Evolutionary conservation across 1,140 invertebrate genomes (phyloP), one percentile per base, ranked within the genome.

Genomic region (Lordiphosa mommai): DNA sequence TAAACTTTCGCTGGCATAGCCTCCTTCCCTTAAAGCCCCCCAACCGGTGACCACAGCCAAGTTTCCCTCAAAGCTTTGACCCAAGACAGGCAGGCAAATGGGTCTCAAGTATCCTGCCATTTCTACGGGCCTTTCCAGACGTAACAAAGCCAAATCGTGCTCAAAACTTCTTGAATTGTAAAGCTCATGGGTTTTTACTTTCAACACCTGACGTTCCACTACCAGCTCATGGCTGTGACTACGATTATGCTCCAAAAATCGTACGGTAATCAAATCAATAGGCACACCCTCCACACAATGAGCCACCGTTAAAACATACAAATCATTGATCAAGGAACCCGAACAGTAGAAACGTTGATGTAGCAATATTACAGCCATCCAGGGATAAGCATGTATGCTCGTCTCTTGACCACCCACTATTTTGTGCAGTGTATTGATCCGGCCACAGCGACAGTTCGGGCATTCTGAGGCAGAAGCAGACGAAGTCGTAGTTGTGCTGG

Each of bases 121-220:
- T 16, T 65, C 61, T 1, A 95, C 90, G 0, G 93, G 91, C n/a
- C 90, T 72, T 55, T 93, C 91, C 32, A 97, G 89, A 44, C 93
- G 91, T 12, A 96, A 88, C 1, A 96, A 88, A 0, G 95, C 95
- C 49, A 96, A 95, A 71, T 97, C 96, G 73, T 96, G 95, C 82
- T 96, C 93, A 65, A 93, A 94, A 1, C 91, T 94, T 12, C 90
- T 90, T 1, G 90, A 82, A 85, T 95, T 92, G 87, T 94, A 96
- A 34, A 93, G 89, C 9, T 93, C 91, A 70, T 96, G 95, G 3
- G 91, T 48, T 2, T 76, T 90, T 0, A 91, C 68, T 3, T 43
- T 27, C 4, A 10, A 13, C 0, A 65, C 77, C 8, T 40, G 48
- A 17, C 74, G 57, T 43, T 74, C 23, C 2, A 82, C 44, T 1